These are phyloP conservation scores for Aphidius ervi DNA, from an alignment of 1,140 invertebrate genomes.

Conservation along the genomic window DNA sequence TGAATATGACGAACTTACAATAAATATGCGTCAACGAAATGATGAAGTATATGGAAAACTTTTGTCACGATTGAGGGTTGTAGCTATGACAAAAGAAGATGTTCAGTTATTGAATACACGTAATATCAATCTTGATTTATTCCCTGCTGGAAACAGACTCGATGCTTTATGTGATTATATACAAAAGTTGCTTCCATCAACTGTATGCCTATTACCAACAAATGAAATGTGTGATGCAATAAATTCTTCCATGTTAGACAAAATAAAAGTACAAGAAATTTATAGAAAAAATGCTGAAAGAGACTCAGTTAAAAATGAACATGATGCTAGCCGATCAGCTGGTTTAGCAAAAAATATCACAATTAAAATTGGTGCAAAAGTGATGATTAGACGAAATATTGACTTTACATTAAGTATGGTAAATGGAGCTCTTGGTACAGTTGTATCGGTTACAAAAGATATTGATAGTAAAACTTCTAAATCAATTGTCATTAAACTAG, in stretches of 20 bases:
- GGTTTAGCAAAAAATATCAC: conserved; percentile 1
- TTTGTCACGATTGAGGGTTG: conserved; percentile 22
- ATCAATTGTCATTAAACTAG: not conserved
- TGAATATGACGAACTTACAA: conserved; percentile 28
- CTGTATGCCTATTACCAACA: conserved; percentile 21
- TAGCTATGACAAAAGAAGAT: conserved; percentile 15
- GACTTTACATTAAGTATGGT: conserved; percentile 9
- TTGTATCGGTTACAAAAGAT: conserved; percentile 7
- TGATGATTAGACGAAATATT: conserved; percentile 17
- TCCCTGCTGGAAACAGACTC: conserved; percentile 13
- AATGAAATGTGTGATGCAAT: conserved; percentile 10
- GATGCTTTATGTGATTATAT: conserved; percentile 22
- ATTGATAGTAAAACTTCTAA: not conserved
- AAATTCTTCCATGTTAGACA: conserved; percentile 13
- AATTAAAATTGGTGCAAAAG: conserved; percentile 13
- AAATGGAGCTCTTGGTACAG: conserved; percentile 12
- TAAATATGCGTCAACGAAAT: conserved; percentile 30
- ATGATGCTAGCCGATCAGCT: conserved; percentile 3
- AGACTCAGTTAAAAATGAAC: not conserved
- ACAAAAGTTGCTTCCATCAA: conserved; percentile 15
- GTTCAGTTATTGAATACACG: conserved; percentile 16
- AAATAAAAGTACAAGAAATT: conserved; percentile 5
- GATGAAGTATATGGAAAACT: conserved; percentile 22
- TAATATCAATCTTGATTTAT: conserved; percentile 19
- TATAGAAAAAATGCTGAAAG: not conserved